These are phyloP conservation scores for Arothron firmamentum DNA, from an alignment of 2,113 vertebrate genomes.

Conservation along the genomic window DNA sequence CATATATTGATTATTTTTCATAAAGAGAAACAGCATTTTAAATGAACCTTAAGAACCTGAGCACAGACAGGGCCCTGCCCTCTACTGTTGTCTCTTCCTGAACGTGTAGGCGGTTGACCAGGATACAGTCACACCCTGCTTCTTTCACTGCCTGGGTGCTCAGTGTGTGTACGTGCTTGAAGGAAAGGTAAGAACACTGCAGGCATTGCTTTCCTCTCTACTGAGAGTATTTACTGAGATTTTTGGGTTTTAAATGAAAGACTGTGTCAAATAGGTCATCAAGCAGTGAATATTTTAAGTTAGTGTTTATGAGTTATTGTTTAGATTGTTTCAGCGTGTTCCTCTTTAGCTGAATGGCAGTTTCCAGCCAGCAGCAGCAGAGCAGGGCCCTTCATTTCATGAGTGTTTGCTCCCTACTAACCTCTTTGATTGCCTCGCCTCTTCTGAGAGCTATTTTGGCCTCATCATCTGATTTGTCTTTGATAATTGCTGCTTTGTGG, in stretches of 20 bases:
- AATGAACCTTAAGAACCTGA: background rate
- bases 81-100: background rate
- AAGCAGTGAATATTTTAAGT: too few species aligned
- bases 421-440: constrained; percentile 9
- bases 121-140: constrained; percentile 7
- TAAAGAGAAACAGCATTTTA: background rate
- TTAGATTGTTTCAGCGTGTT: background rate
- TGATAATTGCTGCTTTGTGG: too few species aligned
- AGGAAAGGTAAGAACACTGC: constrained; percentile 33
- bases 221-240: background rate
- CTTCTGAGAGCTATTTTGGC: constrained; percentile 17
- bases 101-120: background rate
- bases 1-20: background rate
- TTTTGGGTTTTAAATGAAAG: background rate
- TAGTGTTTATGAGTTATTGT: too few species aligned
- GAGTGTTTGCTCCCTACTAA: constrained; percentile 5
- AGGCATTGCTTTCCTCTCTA: background rate
- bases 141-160: background rate
- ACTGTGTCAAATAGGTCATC: too few species aligned
- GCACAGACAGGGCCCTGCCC: constrained; percentile 22
- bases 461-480: background rate
- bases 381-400: constrained; percentile 32
- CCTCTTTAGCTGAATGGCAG: too few species aligned
- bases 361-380: constrained; percentile 3
- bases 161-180: constrained; percentile 8